These are phyloP conservation scores for Eugnorisma glareosa DNA, from an alignment of 2,888 invertebrate genomes.

Conservation along the genomic window DNA sequence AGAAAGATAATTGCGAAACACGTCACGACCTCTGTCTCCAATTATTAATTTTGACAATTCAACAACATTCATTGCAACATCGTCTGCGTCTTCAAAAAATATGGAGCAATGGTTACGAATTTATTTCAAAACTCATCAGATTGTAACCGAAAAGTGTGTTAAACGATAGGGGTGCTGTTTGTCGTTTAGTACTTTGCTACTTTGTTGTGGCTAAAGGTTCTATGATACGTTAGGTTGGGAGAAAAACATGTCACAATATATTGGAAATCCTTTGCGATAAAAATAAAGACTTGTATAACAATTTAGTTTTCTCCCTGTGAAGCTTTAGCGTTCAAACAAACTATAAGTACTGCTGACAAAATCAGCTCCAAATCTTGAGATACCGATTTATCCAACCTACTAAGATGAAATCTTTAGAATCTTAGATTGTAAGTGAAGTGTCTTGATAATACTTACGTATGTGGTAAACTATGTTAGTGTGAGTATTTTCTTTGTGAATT, in stretches of 20 bases:
- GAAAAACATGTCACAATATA: not conserved
- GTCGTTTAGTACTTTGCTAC: not conserved
- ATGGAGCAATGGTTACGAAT: not conserved
- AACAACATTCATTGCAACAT: not conserved
- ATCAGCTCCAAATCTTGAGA: not conserved
- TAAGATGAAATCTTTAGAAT: not conserved
- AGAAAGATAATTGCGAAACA: not conserved
- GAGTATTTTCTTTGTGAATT: conserved; percentile 57
- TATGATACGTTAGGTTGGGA: not conserved
- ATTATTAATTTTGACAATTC: not conserved
- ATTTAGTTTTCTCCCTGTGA: not conserved
- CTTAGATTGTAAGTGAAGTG: conserved; percentile 25
- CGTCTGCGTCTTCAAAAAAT: not conserved
- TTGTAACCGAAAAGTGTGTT: not conserved
- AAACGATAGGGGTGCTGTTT: not conserved
- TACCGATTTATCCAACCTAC: not conserved
- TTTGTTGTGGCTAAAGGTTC: not conserved
- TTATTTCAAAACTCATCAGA: not conserved
- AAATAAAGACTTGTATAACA: not conserved
- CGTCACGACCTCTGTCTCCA: not conserved
- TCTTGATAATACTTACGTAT: conserved; percentile 5
- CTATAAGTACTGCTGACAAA: not conserved
- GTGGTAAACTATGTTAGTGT: conserved; percentile 1
- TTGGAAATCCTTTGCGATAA: not conserved
- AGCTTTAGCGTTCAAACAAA: not conserved